Conservation (phyloP, 2,797 vertebrate species). For the Gambusia yucatana region DNA sequence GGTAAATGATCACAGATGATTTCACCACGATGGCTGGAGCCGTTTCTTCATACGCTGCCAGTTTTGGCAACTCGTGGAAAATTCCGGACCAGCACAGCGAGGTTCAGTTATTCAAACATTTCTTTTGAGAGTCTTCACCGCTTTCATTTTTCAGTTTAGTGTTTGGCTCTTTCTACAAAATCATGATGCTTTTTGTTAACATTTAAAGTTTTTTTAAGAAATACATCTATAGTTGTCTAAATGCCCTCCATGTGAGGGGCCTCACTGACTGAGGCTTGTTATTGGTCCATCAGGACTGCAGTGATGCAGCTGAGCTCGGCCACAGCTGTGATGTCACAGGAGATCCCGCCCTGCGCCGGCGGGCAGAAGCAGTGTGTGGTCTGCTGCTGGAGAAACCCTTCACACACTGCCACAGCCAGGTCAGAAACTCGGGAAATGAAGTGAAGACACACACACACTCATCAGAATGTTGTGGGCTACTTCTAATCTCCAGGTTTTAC, state of each 20-base stretch:
- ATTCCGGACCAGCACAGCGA: conserved; percentile 74
- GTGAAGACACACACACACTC: background rate
- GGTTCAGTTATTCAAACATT: conserved; percentile 64
- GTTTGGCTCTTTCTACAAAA: background rate
- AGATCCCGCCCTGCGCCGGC: conserved; percentile 27
- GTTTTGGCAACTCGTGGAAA: conserved; percentile 92
- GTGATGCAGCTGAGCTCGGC: conserved; percentile 80
- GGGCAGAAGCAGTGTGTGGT: conserved; percentile 80
- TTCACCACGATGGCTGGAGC: conserved; percentile 77
- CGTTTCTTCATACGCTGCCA: conserved; percentile 75
- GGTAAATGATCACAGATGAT: conserved; percentile 80
- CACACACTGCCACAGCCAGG: conserved; percentile 84
- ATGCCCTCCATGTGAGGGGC: background rate
- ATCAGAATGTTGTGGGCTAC: background rate
- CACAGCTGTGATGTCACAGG: conserved; percentile 75
- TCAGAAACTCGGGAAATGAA: conserved; percentile 56
- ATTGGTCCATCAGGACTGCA: conserved; percentile 73
- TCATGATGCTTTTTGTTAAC: background rate
- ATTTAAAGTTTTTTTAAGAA: background rate
- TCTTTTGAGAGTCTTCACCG: background rate
- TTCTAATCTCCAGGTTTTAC: background rate
- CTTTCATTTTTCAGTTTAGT: background rate
- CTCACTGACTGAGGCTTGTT: background rate
- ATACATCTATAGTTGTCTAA: background rate
- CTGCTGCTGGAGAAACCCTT: conserved; percentile 83